Evolutionary conservation across 2,888 invertebrate species (phyloP).

Genomic region (Spodoptera picta): DNA sequence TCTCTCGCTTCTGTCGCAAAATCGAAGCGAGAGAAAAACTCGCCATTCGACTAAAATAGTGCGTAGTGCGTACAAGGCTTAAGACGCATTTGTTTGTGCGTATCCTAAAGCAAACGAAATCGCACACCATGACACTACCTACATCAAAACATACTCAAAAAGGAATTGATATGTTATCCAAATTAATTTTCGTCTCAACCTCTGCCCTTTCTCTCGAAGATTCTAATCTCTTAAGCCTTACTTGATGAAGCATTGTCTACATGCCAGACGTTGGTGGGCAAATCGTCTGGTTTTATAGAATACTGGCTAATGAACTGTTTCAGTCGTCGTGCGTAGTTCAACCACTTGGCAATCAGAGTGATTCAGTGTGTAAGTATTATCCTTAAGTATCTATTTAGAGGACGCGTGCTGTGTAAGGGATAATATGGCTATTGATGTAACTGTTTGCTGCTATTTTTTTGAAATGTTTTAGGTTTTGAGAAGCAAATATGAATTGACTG

Average conservation of each 20-base stretch:
- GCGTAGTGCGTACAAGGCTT: no score
- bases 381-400: slow-evolving; percentile 1
- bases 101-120: no score
- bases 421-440: slow-evolving; percentile 30
- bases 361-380: slow-evolving; percentile 39
- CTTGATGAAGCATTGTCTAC: slow-evolving; percentile 57
- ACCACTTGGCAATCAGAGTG: slow-evolving; percentile 50
- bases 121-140: no score
- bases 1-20: no score
- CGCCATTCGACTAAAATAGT: no score
- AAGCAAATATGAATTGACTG: no score
- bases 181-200: no score
- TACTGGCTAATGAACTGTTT: slow-evolving; percentile 56
- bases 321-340: slow-evolving; percentile 25
- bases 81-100: no score
- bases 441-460: slow-evolving; percentile 10
- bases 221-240: slow-evolving; percentile 47
- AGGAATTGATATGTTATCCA: no score
- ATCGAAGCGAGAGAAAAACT: no score
- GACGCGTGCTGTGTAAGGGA: slow-evolving; percentile 10
- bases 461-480: not conserved
- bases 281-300: slow-evolving; percentile 39
- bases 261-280: slow-evolving; percentile 32
- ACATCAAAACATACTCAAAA: no score
- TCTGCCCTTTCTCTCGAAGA: slow-evolving; percentile 14